A percentile compares a stretch with the other conserved stretches of the same genome.
Evolutionary conservation across 2,888 invertebrate species (phyloP).

Genomic region (Zygothrica quintamaculata): DNA sequence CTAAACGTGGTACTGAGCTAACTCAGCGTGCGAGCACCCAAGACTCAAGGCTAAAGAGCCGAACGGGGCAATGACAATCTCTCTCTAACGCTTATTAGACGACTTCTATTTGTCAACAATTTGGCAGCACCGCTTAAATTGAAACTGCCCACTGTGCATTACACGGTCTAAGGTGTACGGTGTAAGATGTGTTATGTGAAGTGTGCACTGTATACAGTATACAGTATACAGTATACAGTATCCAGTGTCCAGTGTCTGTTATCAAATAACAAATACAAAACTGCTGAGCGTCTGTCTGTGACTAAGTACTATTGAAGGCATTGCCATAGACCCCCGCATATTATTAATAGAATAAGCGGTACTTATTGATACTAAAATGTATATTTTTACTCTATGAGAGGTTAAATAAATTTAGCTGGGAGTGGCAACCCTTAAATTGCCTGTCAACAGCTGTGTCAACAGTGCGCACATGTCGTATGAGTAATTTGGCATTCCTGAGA

Average conservation of each 20-base stretch:
- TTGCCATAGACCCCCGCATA: constrained; percentile 34
- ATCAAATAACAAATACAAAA: constrained; percentile 45
- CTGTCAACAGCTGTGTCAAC: constrained; percentile 51
- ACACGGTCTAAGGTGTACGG: no score
- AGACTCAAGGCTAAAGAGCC: constrained; percentile 7
- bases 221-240: constrained; percentile 4
- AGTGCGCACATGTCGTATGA: constrained; percentile 66
- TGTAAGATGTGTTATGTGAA: no score
- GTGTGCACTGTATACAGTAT: neutral
- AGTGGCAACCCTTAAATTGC: no score
- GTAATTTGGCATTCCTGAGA: constrained; percentile 65
- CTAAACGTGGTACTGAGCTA: constrained; percentile 15
- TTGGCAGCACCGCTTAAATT: constrained; percentile 65
- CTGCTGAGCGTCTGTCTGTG: constrained; percentile 24
- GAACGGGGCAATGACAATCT: constrained; percentile 5
- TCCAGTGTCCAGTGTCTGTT: constrained; percentile 15
- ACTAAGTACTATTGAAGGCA: constrained; percentile 16
- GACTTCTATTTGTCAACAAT: constrained; percentile 64
- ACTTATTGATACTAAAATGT: no score
- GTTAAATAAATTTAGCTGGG: no score
- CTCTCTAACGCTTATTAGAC: constrained; percentile 40
- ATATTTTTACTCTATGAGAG: no score
- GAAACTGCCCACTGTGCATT: constrained; percentile 42
- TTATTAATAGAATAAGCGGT: neutral
- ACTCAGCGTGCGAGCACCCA: constrained; percentile 55